Conservation (phyloP, 2,888 invertebrate genomes). For the Megaustenia siamemsis region DNA sequence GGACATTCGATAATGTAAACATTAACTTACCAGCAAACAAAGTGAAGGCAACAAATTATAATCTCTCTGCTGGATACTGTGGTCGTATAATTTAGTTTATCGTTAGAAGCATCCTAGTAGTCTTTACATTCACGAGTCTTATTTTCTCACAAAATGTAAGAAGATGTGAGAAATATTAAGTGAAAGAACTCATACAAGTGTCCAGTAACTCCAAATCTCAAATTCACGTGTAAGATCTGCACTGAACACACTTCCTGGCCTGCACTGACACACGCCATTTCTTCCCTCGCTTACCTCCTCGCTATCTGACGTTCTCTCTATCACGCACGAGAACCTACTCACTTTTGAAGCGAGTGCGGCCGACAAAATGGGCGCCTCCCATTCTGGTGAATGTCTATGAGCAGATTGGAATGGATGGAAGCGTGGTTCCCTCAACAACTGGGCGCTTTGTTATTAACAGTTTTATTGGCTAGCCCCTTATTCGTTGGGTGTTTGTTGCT, state of each 20-base stretch:
- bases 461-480: not conserved
- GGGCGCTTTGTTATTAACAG: not conserved
- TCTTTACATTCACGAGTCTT: not conserved
- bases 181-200: not conserved
- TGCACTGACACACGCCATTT: not conserved
- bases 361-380: constrained; percentile 12
- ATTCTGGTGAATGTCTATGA: constrained; percentile 3
- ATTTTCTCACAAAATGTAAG: no score
- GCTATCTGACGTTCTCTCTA: constrained; percentile 10
- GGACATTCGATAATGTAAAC: no score
- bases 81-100: no score
- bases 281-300: constrained; percentile 5
- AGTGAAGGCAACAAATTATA: no score
- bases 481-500: no score
- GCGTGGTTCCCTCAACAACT: not conserved
- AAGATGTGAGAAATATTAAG: not conserved
- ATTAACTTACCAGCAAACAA: not conserved
- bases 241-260: not conserved
- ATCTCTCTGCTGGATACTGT: no score
- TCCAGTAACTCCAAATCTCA: not conserved
- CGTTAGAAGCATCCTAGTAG: not conserved
- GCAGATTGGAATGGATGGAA: not conserved
- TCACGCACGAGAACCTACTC: constrained; percentile 3
- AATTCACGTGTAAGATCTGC: not conserved
- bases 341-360: constrained; percentile 4